A percentile compares a stretch with the other conserved stretches of the same genome.
phyloP scores from a whole-genome alignment of 2,113 vertebrate genomes.

The Neogale vison region DNA sequence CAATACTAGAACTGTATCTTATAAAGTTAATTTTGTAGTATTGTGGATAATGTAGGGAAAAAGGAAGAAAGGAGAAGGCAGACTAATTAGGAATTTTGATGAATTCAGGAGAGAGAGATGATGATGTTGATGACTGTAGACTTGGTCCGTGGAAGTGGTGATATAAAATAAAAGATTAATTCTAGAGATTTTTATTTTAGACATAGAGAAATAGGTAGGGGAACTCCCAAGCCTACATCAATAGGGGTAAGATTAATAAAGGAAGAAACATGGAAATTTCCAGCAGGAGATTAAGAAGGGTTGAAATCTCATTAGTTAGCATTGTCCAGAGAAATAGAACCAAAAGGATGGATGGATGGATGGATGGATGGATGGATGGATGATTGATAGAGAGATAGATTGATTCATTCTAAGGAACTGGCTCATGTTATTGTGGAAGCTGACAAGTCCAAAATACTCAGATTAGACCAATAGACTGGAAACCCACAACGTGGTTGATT shows the following conservation, averaged over 20 bases:
- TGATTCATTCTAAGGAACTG: not conserved
- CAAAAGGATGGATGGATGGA: not conserved
- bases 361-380: not conserved
- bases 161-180: not conserved
- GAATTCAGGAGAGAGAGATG: not conserved
- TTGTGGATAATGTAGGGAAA: not conserved
- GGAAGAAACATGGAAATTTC: not conserved
- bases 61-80: not conserved
- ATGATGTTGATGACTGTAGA: not conserved
- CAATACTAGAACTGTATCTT: not conserved
- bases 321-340: not conserved
- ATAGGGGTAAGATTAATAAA: not conserved
- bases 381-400: not conserved
- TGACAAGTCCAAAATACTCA: not conserved
- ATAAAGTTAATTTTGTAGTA: not conserved
- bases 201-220: not conserved
- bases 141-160: not conserved
- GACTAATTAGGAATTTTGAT: not conserved
- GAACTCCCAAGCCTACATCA: not conserved
- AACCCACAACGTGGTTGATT: no score
- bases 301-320: not conserved
- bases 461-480: not conserved
- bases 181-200: not conserved
- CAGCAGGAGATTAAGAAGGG: not conserved
- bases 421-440: not conserved